phyloP scores from a whole-genome alignment of 2,113 vertebrate species.

The Sylvietta virens region DNA sequence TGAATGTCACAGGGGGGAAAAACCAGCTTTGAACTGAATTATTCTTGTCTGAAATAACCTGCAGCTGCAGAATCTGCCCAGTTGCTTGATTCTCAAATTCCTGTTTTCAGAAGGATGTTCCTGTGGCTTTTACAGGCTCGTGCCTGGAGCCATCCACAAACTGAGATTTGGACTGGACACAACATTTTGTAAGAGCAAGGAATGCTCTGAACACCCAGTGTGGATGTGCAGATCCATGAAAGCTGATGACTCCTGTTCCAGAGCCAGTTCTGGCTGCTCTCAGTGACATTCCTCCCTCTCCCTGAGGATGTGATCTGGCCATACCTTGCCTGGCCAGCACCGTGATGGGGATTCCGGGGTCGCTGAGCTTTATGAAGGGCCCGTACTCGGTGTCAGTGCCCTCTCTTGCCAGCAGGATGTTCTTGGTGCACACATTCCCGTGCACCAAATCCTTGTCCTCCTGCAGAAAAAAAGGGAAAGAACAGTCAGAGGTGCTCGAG shows the following conservation, averaged over 20 bases:
- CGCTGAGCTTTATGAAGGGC: slow-evolving; percentile 97
- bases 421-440: slow-evolving; percentile 94
- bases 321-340: slow-evolving; percentile 90
- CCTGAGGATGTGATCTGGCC: background rate
- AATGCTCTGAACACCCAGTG: background rate
- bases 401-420: slow-evolving; percentile 90
- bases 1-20: background rate
- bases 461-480: slow-evolving; percentile 51
- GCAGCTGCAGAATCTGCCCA: background rate
- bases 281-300: background rate
- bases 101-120: background rate
- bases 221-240: background rate
- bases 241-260: background rate
- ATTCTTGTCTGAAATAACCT: background rate
- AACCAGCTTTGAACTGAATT: background rate
- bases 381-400: slow-evolving; percentile 81
- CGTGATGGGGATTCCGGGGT: slow-evolving; percentile 92
- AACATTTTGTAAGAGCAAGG: background rate
- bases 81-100: background rate
- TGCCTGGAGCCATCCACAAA: background rate
- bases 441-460: slow-evolving; percentile 98
- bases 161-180: background rate
- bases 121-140: background rate
- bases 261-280: background rate
- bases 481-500: background rate